Evolutionary conservation across 2,888 invertebrate species (phyloP).

Genomic region (Papilio protenor): DNA sequence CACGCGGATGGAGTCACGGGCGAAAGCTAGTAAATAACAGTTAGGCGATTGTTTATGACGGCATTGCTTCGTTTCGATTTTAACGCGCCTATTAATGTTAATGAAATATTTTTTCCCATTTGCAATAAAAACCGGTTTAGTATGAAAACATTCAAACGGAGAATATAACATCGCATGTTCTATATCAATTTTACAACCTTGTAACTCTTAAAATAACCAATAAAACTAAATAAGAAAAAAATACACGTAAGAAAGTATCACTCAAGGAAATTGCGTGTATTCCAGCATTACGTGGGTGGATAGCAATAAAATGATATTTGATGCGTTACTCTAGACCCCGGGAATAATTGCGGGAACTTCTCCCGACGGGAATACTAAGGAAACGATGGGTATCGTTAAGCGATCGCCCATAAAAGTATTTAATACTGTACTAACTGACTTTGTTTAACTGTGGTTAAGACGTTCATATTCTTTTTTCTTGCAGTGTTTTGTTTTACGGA

Average conservation of each 20-base stretch:
- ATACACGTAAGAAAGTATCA: constrained; percentile 46
- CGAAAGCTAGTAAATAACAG: no score
- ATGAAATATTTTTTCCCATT: no score
- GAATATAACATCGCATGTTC: constrained; percentile 11
- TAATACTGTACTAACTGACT: neutral
- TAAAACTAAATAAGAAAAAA: constrained; percentile 35
- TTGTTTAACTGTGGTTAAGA: neutral
- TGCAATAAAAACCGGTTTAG: neutral
- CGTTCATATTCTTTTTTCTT: neutral
- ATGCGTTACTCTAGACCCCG: constrained; percentile 50
- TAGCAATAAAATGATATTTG: constrained; percentile 61
- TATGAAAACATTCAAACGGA: neutral
- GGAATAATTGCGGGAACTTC: constrained; percentile 55
- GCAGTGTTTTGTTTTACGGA: neutral
- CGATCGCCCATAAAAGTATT: constrained; percentile 27
- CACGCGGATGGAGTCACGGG: no score
- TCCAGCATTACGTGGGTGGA: constrained; percentile 46
- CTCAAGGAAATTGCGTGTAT: constrained; percentile 53
- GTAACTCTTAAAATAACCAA: constrained; percentile 23
- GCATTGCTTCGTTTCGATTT: no score
- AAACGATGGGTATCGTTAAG: constrained; percentile 1
- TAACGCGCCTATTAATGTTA: no score
- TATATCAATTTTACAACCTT: constrained; percentile 5
- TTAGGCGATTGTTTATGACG: no score
- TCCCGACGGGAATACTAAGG: constrained; percentile 30